Base-by-base conservation (phyloP, 2,888 invertebrate genomes). In the Pseudococcus longispinus region DNA sequence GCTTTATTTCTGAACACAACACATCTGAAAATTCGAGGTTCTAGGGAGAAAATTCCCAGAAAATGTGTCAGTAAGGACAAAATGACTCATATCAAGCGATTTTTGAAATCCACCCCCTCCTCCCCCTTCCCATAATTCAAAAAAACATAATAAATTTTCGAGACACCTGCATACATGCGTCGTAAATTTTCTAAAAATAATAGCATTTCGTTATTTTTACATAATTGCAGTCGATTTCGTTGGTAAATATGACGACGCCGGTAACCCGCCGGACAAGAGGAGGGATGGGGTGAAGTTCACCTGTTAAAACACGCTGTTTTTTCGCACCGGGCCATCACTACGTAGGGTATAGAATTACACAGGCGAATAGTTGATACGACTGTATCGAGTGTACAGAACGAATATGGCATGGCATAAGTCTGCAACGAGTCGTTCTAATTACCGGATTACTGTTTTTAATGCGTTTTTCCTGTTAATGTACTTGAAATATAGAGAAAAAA, bases 401-500 rank as follows among this genome's bases (percentile, higher is more conserved):
- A 20, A 60, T 60, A 60, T 60, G 32, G 29, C n/a, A n/a, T n/a
- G n/a, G n/a, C n/a, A n/a, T 37, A 42, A 42, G 42, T n/a, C 42
- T 80, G 42, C 77, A 42, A 26, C 42, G 42, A 80, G 20, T 42
- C 77, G 77, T 80, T 74, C 74, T 74, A 80, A 80, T 80, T 80
- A 80, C 77, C 77, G 77, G 77, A 80, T 42, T 80, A 80, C 26
- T 42, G 77, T 80, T 80, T 77, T 80, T 60, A 60, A 80, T 80
- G 77, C 37, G 77, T 37, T 80, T 80, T 80, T 42, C 42, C 77
- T 80, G 77, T 80, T 80, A 80, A 80, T 80, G 77, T 70, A 70
- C 37, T 42, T 80, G 77, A 80, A 80, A 37, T 20, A 29, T 26
- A 42, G n/a, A 42, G 37, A 77, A 9, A 80, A 42, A 80, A 80